Percentiles rank a stretch among this genome's conserved stretches.
phyloP scores from a whole-genome alignment of 1,140 invertebrate species.

The Diabrotica undecimpunctata region DNA sequence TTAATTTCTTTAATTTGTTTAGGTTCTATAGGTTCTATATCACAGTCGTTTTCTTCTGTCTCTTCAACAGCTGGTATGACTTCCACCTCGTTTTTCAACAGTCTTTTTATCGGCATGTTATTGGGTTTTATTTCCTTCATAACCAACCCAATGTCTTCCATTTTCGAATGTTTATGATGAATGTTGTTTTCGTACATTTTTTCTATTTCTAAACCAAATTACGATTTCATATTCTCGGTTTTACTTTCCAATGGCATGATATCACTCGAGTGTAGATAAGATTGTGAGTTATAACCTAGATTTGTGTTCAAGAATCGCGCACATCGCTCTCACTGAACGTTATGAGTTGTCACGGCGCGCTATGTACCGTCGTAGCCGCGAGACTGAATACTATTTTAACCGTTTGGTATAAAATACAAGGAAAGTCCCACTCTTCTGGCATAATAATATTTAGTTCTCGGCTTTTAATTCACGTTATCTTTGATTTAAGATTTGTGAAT shows the following conservation, averaged over 20 bases:
- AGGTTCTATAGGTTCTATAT: slow-evolving; percentile 15
- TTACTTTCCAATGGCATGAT: slow-evolving; percentile 3
- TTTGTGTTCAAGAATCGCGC: slow-evolving; percentile 9
- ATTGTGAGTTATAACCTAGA: slow-evolving; percentile 5
- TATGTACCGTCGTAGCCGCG: slow-evolving; percentile 1
- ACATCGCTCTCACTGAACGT: slow-evolving; percentile 10
- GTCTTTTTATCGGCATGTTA: slow-evolving; percentile 3
- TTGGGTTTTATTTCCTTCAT: slow-evolving; percentile 16
- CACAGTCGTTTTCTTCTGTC: slow-evolving; percentile 19
- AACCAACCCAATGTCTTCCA: slow-evolving; percentile 6
- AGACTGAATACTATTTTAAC: slow-evolving; percentile 11
- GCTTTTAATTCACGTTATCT: background rate
- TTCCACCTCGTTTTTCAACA: slow-evolving; percentile 5
- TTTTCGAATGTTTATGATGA: slow-evolving; percentile 4
- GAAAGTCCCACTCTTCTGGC: slow-evolving; percentile 9
- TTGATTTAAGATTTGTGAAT: background rate
- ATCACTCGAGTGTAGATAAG: slow-evolving; percentile 8
- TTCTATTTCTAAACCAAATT: background rate
- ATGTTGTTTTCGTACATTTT: background rate
- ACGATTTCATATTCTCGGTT: background rate
- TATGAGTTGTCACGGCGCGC: slow-evolving; percentile 6
- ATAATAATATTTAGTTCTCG: background rate
- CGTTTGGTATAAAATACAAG: slow-evolving; percentile 6
- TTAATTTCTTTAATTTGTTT: background rate
- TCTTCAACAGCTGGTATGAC: slow-evolving; percentile 6